Evolutionary conservation across 2,888 invertebrate genomes (phyloP), one percentile per base, ranked within the genome.

Genomic region (Lottia scabra): DNA sequence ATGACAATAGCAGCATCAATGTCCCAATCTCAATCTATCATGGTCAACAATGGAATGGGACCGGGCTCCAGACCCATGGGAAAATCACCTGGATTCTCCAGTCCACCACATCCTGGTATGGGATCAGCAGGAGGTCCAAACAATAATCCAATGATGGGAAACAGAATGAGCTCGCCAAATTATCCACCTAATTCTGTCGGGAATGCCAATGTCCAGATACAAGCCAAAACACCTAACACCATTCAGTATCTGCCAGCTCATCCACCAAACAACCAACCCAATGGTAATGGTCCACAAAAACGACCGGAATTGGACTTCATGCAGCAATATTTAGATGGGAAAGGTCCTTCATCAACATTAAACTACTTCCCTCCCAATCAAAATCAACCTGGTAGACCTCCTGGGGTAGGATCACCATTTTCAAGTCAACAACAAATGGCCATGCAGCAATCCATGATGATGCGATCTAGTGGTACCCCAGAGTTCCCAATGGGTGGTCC

Each of bases 201-300:
- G 83, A 93, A 94, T 80, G 93, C 94, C 65, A 97, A 96, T 90
- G 89, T 91, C 70, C 96, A 96, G 91, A 97, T 98, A 38, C 98
- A 98, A 90, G 95, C 98, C 13, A 97, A 95, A 90, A 97, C 98
- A 15, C 98, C 98, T 0, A 98, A 98, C 90, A 98, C 98, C 48
- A 98, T 98, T 88, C 98, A 98, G 91, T 98, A 98, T 92, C 93
- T 98, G 89, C 98, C 98, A 27, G 96, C 97, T 68, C 93, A 97
- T 90, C 95, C 97, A n/a, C 96, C 96, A 88, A 93, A 88, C 68
- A 87, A 89, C 70, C 83, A 85, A 75, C 79, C 82, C 43, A 78
- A 73, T 46, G 76, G 71, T 27, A 77, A 23, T 8, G 56, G 56
- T 13, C 56, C 56, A 3, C 67, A 72, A 70, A 56, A 71, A n/a